Evolutionary conservation across 64 coral and sea anemone genomes (phyloP), one percentile per base, ranked within the genome.

Genomic region (Montipora sp.): DNA sequence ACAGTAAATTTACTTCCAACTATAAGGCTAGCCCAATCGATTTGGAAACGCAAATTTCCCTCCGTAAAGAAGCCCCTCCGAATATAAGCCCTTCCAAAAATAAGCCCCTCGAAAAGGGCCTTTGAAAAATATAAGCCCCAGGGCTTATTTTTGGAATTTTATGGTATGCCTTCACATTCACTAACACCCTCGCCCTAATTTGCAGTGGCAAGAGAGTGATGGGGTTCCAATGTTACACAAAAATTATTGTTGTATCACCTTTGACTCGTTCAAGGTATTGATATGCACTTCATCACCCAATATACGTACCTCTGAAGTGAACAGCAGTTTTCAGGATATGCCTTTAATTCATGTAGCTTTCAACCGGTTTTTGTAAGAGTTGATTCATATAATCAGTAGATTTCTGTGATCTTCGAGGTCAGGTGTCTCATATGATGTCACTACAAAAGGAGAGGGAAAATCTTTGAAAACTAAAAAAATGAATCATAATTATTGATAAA

Each of bases 181-280:
- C 36, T 36, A 10, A 55, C 51, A 55, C 1, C 51, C 51, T 55
- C 36, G 1, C 36, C 36, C 36, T 36, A 36, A 7, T 55, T 7
- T 55, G 51, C 6, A 63, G 11, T 63, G 60, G 14, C 3, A 63
- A 63, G 60, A 12, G 36, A 36, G 36, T 7, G 14, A 12, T 16
- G 60, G 14, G 60, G 14, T 3, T 63, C 60, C 10, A 3, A 3
- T 15, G 14, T 11, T 36, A 75, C 5, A 45, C 5, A 44, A 75
- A 27, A 13, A 6, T 3, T 36, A 36, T 36, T 36, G 5, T 46
- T 6, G 63, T 74, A 11, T 78, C 79, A 99, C 98, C 98, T 99
- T 99, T 27, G 98, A 99, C 80, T 99, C 94, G 24, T 99, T 99
- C 22, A 99, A 75, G 13, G 98, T 99, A 84, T 99, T 99, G 8